phyloP scores from a whole-genome alignment of 2,797 vertebrate species.

The Chelon auratus region DNA sequence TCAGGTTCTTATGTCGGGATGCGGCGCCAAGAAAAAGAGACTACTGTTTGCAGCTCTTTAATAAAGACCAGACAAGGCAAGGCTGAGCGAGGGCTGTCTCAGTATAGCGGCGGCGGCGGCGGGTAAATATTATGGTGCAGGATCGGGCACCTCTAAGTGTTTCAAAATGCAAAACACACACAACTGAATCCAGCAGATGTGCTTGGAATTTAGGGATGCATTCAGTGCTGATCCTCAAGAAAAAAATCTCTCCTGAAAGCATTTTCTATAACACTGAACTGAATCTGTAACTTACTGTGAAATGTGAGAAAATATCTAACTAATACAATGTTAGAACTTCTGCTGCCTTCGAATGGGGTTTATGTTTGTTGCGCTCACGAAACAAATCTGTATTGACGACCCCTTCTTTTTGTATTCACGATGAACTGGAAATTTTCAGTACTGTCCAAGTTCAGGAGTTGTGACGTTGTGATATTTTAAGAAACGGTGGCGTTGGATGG shows the following conservation, averaged over 20 bases:
- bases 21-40: slow-evolving; percentile 78
- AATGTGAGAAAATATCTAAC: background rate
- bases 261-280: background rate
- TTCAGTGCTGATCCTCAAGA: slow-evolving; percentile 26
- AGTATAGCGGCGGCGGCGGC: slow-evolving; percentile 10
- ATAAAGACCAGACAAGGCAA: slow-evolving; percentile 61
- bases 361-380: no score
- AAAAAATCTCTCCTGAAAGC: slow-evolving; percentile 16
- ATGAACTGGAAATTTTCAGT: no score
- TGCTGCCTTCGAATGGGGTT: no score
- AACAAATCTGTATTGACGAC: no score
- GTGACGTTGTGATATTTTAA: no score
- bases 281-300: background rate
- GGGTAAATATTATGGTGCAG: slow-evolving; percentile 66
- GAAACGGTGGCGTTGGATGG: no score
- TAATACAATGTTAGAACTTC: background rate
- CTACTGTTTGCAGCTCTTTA: slow-evolving; percentile 73
- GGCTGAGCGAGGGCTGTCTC: slow-evolving; percentile 33
- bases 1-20: slow-evolving; percentile 60
- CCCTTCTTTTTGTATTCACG: no score
- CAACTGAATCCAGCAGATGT: slow-evolving; percentile 36
- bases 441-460: no score
- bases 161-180: slow-evolving; percentile 41
- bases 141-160: slow-evolving; percentile 38
- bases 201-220: slow-evolving; percentile 29